Conservation (phyloP, 2,888 invertebrate genomes). For the Strigamia maritima region DNA sequence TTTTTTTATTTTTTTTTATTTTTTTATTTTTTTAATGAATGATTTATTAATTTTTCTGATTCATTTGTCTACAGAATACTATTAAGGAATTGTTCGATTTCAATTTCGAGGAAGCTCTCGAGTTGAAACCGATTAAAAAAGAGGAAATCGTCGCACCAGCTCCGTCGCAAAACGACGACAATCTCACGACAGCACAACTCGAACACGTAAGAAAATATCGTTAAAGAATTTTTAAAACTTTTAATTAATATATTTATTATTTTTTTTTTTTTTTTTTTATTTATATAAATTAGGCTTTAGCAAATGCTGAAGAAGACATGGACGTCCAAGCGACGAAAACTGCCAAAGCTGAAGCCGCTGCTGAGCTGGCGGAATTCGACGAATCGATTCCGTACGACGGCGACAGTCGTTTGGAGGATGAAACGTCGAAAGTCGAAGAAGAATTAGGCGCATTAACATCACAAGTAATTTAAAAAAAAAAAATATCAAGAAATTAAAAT, state of each 20-base stretch:
- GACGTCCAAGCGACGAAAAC: slow-evolving; percentile 87
- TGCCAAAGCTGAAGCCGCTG: slow-evolving; percentile 83
- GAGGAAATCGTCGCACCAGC: background rate
- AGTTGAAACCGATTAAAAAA: background rate
- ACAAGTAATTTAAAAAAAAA: slow-evolving; percentile 18
- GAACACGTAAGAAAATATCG: slow-evolving; percentile 54
- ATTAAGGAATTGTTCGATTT: slow-evolving; percentile 88
- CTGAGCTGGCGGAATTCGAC: slow-evolving; percentile 91
- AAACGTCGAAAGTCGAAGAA: slow-evolving; percentile 52
- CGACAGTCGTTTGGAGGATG: slow-evolving; percentile 47
- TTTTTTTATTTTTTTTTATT: background rate
- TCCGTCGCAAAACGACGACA: slow-evolving; percentile 29
- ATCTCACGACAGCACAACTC: slow-evolving; percentile 48
- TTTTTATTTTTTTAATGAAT: too few relatives aligned
- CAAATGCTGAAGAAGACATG: slow-evolving; percentile 90
- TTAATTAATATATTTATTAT: background rate
- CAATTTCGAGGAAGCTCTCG: slow-evolving; percentile 51
- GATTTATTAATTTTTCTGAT: too few relatives aligned
- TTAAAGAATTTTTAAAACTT: too few relatives aligned
- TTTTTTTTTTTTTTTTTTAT: slow-evolving; percentile 1
- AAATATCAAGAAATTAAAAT: background rate
- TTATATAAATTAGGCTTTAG: slow-evolving; percentile 71
- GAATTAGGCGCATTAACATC: slow-evolving; percentile 52
- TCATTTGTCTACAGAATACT: slow-evolving; percentile 74
- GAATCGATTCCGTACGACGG: slow-evolving; percentile 71